Base-by-base conservation (phyloP, 2,888 invertebrate species). In the Phengaris arion region DNA sequence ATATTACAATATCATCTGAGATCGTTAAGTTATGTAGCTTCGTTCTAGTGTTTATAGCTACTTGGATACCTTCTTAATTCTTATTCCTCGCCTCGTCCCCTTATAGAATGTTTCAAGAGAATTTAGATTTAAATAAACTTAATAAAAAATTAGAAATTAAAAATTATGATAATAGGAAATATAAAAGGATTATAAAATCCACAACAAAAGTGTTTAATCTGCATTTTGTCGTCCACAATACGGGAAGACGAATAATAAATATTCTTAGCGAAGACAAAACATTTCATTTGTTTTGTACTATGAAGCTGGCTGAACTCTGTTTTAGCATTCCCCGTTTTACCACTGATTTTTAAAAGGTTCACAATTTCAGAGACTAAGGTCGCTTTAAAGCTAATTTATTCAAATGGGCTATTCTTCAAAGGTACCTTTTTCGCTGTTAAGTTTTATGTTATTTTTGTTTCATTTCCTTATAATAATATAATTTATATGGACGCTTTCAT, bases 241-340 rank as follows among this genome's bases (percentile, higher is more conserved):
- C 69, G 48, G 69, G n/a, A 48, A 69, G 69, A 69, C 69, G 69
- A 68, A 69, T 69, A 69, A 69, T 69, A 69, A 69, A 69, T 69
- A 69, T 69, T 48, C 48, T 48, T 48, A n/a, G 46, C 76, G 76
- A 22, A 79, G 81, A 82, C 80, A 82, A 83, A 84, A 83, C 81
- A 59, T 83, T 83, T 81, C 79, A 80, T 80, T 81, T 81, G 84
- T 86, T 86, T 88, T 88, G 85, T 88, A 84, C 82, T 80, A 80
- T 82, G 82, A 82, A 85, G 85, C 86, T 87, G 86, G 85, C 86
- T 87, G 86, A 88, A 86, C 85, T 85, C 83, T 78, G 82, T 81
- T 69, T 69, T 15, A 69, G 69, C 69, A 48, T 69, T 80, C 79
- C 35, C 81, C 80, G 68, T 68, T 68, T 68, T 68, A 10, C 68